Percentiles rank a stretch among this genome's conserved stretches.
Evolutionary conservation across 2,888 invertebrate species (phyloP).

Genomic region (Stictocephala bisonia): DNA sequence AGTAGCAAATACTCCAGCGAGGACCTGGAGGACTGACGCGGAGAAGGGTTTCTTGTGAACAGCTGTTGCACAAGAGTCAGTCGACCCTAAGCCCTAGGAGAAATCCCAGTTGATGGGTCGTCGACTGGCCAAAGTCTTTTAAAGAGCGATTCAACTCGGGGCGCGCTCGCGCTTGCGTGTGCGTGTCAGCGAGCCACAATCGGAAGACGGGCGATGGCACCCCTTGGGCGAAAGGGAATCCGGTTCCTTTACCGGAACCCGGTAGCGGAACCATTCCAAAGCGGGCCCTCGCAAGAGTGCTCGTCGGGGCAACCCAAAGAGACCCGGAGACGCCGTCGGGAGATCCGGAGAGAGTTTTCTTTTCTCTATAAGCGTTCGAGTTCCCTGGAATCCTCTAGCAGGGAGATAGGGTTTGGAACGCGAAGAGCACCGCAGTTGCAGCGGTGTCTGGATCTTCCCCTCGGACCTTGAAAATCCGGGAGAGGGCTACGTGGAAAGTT

Average conservation of each 20-base stretch:
- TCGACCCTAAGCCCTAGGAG: slow-evolving; percentile 68
- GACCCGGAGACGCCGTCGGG: slow-evolving; percentile 70
- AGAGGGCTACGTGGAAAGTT: too few relatives aligned
- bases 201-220: too few relatives aligned
- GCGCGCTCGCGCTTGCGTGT: too few relatives aligned
- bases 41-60: slow-evolving; percentile 74
- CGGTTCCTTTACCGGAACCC: slow-evolving; percentile 71
- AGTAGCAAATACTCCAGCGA: slow-evolving; percentile 71
- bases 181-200: too few relatives aligned
- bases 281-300: slow-evolving; percentile 52
- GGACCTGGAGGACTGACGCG: slow-evolving; percentile 71
- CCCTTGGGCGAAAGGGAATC: slow-evolving; percentile 68
- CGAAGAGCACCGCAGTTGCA: slow-evolving; percentile 66
- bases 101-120: slow-evolving; percentile 50
- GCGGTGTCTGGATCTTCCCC: slow-evolving; percentile 65
- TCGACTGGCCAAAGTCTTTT: too few relatives aligned
- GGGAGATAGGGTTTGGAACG: slow-evolving; percentile 60
- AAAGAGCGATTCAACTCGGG: too few relatives aligned
- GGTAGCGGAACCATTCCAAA: slow-evolving; percentile 66
- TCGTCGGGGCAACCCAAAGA: slow-evolving; percentile 66
- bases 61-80: slow-evolving; percentile 71
- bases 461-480: slow-evolving; percentile 64
- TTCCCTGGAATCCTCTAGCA: slow-evolving; percentile 60
- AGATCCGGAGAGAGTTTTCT: slow-evolving; percentile 57
- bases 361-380: slow-evolving; percentile 54